Percentiles rank a stretch among this genome's conserved stretches.
These are phyloP conservation scores for Orchesellides sinensis DNA, from an alignment of 2,888 invertebrate species.

Conservation along the genomic window DNA sequence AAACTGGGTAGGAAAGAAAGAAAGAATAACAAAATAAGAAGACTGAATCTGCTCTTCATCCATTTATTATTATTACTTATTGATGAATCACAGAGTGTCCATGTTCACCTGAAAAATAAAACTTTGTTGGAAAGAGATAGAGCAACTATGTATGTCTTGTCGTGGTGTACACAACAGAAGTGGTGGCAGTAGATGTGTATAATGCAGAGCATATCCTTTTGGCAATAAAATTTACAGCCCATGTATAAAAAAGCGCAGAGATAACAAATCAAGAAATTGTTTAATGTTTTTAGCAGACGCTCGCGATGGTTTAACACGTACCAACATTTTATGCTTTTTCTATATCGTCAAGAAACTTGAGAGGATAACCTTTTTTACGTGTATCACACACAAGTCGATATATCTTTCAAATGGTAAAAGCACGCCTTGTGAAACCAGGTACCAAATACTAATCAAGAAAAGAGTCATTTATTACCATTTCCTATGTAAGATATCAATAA, in stretches of 20 bases:
- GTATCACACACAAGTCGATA: too few species aligned
- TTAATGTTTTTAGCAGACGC: conserved; percentile 62
- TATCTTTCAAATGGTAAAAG: too few species aligned
- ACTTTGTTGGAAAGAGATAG: background rate
- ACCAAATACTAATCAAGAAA: conserved; percentile 50
- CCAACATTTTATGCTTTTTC: too few species aligned
- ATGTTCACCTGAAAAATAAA: conserved; percentile 8
- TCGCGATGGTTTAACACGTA: too few species aligned
- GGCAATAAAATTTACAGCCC: conserved; percentile 63
- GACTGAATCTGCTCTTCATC: conserved; percentile 5
- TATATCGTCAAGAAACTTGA: too few species aligned
- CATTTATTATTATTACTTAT: conserved; percentile 60
- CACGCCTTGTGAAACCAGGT: conserved; percentile 44
- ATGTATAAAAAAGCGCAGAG: conserved; percentile 47
- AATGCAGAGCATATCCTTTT: conserved; percentile 63
- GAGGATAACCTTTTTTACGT: too few species aligned
- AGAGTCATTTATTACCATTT: conserved; percentile 44
- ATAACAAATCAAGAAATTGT: conserved; percentile 58
- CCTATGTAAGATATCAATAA: conserved; percentile 15
- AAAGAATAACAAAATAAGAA: too few species aligned
- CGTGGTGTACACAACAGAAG: background rate
- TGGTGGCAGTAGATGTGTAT: conserved; percentile 12
- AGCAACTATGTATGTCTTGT: too few species aligned
- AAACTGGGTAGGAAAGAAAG: too few species aligned
- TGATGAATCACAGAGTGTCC: conserved; percentile 54